These are phyloP conservation scores for Halichoeres trimaculatus DNA, from an alignment of 2,113 vertebrate genomes.

Conservation along the genomic window DNA sequence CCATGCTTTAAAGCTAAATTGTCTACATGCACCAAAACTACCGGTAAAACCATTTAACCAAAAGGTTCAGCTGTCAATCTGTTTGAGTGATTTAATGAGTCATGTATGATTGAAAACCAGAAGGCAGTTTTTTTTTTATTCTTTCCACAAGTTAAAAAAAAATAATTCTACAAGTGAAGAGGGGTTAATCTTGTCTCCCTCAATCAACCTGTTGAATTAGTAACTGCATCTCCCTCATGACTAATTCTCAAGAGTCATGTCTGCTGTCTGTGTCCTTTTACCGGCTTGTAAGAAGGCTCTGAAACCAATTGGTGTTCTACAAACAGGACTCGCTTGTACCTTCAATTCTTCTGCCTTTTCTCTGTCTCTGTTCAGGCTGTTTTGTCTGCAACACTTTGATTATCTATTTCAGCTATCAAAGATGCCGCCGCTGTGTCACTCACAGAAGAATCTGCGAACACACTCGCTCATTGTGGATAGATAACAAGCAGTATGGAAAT, in stretches of 20 bases:
- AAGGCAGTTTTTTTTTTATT: no score
- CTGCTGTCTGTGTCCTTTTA: background rate
- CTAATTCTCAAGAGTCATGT: background rate
- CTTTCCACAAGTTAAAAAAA: no score
- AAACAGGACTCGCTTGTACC: slow-evolving; percentile 6
- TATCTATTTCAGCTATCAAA: slow-evolving; percentile 3
- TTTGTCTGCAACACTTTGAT: background rate
- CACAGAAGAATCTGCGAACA: slow-evolving; percentile 7
- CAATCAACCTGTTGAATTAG: background rate
- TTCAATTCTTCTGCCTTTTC: background rate
- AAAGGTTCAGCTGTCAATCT: no score
- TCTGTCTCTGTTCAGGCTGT: background rate
- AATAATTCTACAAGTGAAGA: no score
- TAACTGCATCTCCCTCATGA: background rate
- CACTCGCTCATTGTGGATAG: background rate
- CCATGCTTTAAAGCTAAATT: no score
- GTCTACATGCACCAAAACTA: no score
- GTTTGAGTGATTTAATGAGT: no score
- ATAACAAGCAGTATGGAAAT: slow-evolving; percentile 22
- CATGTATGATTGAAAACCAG: no score
- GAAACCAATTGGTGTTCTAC: background rate
- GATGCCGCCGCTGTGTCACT: slow-evolving; percentile 14
- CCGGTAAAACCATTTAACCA: no score
- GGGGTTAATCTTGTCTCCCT: background rate
- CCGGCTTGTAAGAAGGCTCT: background rate